phyloP scores from a whole-genome alignment of 2,797 vertebrate species.

The Notolepis coatsorum region DNA sequence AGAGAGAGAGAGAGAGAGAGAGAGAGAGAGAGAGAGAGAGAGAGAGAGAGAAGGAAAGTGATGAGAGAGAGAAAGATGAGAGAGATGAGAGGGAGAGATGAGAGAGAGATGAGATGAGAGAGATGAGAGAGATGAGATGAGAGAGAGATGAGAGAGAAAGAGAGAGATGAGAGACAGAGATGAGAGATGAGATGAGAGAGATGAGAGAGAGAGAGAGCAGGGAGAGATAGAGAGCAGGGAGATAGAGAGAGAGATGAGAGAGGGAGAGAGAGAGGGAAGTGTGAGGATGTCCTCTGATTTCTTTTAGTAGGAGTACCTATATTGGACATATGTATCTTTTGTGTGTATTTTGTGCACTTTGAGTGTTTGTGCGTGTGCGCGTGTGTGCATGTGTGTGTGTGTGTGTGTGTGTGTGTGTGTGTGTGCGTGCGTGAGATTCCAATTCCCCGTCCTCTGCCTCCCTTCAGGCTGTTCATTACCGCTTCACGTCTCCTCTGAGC shows the following conservation, averaged over 20 bases:
- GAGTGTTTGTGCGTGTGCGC: conserved; percentile 3
- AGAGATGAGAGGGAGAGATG: too few relatives aligned
- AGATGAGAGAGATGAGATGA: too few relatives aligned
- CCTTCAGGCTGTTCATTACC: conserved; percentile 35
- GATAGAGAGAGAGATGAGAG: not conserved
- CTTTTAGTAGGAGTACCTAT: conserved; percentile 21
- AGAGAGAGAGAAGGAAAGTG: not conserved
- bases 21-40: not conserved
- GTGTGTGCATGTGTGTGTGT: conserved; percentile 10
- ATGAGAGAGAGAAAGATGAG: not conserved
- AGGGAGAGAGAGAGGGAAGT: conserved; percentile 10
- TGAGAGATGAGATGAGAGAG: conserved; percentile 39
- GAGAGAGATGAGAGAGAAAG: too few relatives aligned
- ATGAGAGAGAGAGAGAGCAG: conserved; percentile 31
- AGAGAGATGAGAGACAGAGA: conserved; percentile 27
- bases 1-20: not conserved
- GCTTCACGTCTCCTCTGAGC: conserved; percentile 47
- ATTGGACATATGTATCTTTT: conserved; percentile 38
- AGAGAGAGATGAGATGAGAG: too few relatives aligned
- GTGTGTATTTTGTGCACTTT: too few relatives aligned
- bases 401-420: not conserved
- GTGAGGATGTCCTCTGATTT: conserved; percentile 19
- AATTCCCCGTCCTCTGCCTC: conserved; percentile 34
- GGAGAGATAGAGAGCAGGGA: not conserved
- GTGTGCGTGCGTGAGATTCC: not conserved